Evolutionary conservation across 2,797 vertebrate species (phyloP), one percentile per base, ranked within the genome.

Genomic region (Australoheros facetus): DNA sequence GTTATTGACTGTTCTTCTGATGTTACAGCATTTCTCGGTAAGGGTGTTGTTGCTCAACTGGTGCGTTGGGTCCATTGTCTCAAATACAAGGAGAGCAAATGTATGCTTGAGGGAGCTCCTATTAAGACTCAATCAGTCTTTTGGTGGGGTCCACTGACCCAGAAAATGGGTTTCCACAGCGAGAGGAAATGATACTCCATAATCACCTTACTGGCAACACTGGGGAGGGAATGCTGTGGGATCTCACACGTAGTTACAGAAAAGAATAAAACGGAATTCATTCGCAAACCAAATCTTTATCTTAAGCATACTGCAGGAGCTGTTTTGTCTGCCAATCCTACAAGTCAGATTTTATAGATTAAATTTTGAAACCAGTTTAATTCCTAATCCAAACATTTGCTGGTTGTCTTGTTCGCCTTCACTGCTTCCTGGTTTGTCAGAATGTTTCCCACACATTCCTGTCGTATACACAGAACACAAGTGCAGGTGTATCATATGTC

Each of bases 101-200:
- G 88, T 91, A 91, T 79, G 91, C 91, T 71, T 92, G 93, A 93
- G 89, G 93, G 88, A 93, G 89, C 91, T 88, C 83, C 93, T 92
- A 95, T 95, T 96, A 97, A 96, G 96, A 95, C 86, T 94, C 86
- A 93, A 96, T 97, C 96, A 96, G 96, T 90, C 94, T 90, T 96
- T 97, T 95, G 91, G 94, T 91, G 92, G 93, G 92, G 95, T 96
- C 95, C 96, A 92, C 92, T 96, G 97, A 97, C 96, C 97, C 96
- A 96, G 96, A 96, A 97, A 97, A 97, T 96, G 92, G 95, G 94
- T 96, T 96, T 95, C 96, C 87, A 95, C 93, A 93, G 95, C 86
- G 70, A 94, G 91, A 97, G 97, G 96, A 97, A 97, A 97, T 96
- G 96, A 97, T 96, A 94, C 95, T 93, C 95, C 91, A 95, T 96